These are phyloP conservation scores for Scaptomyza pallida DNA, from an alignment of 1,140 invertebrate species.

Conservation along the genomic window DNA sequence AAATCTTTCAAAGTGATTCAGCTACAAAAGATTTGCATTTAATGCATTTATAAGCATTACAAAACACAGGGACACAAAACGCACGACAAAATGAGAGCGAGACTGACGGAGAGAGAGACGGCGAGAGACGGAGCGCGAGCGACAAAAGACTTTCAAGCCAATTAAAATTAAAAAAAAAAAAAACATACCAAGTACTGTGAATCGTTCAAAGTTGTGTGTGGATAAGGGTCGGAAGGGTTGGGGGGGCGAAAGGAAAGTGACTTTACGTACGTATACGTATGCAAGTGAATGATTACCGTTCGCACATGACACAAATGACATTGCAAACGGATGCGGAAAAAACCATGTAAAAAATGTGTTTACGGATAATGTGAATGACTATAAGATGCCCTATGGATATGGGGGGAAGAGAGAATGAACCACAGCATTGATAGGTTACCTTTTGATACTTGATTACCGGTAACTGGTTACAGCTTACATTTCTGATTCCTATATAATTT, in stretches of 20 bases:
- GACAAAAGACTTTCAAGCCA: constrained; percentile 50
- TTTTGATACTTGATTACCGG: no score
- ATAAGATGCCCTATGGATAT: background rate
- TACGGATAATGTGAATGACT: background rate
- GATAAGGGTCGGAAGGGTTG: constrained; percentile 6
- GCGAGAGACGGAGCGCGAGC: constrained; percentile 15
- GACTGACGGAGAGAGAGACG: background rate
- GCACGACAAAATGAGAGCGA: background rate
- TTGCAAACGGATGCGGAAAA: constrained; percentile 79
- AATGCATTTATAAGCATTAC: constrained; percentile 27
- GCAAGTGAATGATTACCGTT: constrained; percentile 47
- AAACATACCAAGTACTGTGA: constrained; percentile 38
- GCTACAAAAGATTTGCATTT: constrained; percentile 20
- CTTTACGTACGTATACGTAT: background rate
- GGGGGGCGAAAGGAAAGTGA: background rate
- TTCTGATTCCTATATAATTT: no score
- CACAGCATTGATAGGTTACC: no score
- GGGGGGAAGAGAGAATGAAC: background rate
- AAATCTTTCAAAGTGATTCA: constrained; percentile 45
- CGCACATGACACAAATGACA: constrained; percentile 73
- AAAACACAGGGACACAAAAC: background rate
- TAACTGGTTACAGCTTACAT: no score
- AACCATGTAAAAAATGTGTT: constrained; percentile 26
- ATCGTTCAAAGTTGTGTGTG: constrained; percentile 25
- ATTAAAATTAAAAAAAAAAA: constrained; percentile 50